Conservation (phyloP, 1,140 invertebrate species). For the Ericerus pela region DNA sequence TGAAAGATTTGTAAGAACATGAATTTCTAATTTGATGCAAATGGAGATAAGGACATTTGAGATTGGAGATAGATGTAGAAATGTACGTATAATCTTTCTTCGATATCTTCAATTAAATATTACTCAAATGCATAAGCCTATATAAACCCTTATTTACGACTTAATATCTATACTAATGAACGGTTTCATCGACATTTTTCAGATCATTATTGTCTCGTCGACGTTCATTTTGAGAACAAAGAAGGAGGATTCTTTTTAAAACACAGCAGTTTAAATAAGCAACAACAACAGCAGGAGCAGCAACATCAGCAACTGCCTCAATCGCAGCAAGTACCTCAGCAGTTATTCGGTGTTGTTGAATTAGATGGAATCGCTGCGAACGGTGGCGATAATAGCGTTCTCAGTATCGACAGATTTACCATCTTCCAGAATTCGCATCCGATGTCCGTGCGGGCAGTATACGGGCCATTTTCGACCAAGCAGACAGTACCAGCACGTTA, state of each 20-base stretch:
- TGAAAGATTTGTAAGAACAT: no score
- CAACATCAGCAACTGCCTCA: conserved; percentile 36
- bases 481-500: conserved; percentile 83
- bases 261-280: conserved; percentile 31
- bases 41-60: no score
- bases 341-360: not conserved
- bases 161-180: no score
- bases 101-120: no score
- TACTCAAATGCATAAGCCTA: no score
- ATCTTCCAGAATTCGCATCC: conserved; percentile 74
- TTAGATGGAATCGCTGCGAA: not conserved
- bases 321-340: conserved; percentile 29
- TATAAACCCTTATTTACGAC: no score
- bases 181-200: no score
- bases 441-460: conserved; percentile 70
- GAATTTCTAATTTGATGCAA: no score
- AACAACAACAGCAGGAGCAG: conserved; percentile 24
- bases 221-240: conserved; percentile 78
- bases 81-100: no score
- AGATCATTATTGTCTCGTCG: conserved; percentile 36
- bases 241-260: conserved; percentile 79
- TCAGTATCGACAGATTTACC: conserved; percentile 68
- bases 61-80: no score
- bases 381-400: conserved; percentile 32
- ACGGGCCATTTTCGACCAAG: conserved; percentile 83